Base-by-base conservation (phyloP, 2,113 vertebrate genomes). In the Sorex araneus region DNA sequence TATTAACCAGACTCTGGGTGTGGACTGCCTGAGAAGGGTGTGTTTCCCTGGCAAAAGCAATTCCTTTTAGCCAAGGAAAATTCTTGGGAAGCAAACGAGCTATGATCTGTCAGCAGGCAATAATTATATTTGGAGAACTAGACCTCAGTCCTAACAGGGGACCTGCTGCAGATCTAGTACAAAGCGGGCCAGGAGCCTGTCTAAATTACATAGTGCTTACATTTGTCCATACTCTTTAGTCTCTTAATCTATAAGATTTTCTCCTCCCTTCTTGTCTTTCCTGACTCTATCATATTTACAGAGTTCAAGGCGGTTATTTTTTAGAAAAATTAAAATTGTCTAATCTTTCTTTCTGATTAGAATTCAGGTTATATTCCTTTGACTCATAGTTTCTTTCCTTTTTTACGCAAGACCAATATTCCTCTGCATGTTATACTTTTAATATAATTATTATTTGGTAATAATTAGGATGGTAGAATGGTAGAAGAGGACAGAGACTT, bases 261-360 rank as follows among this genome's bases (percentile, higher is more conserved):
- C 69, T 81, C 30, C 75, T 7, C 54, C 27, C 79, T 70, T 71
- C 7, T 21, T 50, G n/a, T 69, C 60, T 70, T 77, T 32, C 25
- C 66, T 70, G n/a, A 85, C 16, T 71, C 70, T 69, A 11, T 75
- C 60, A 60, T 88, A 69, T 71, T 83, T 63, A 32, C 75, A 89
- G 63, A 36, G 71, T 77, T 83, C 63, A 66, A 28, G 10, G 9
- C 3, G 70, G 57, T 34, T 43, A 57, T 54, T 66, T 8, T 64
- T n/a, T 71, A 64, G 21, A 60, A 70, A 6, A 78, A 54, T 71
- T 73, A 69, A 66, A 34, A 27, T n/a, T 47, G 3, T 67, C 54
- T 69, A 4, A 34, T 47, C 79, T 47, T 32, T 32, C 36, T 28
- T 30, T 25, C 18, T 36, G 67, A 40, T 69, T 47, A 34, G 30